Conservation (phyloP, 2,113 vertebrate species). For the Galemys pyrenaicus region DNA sequence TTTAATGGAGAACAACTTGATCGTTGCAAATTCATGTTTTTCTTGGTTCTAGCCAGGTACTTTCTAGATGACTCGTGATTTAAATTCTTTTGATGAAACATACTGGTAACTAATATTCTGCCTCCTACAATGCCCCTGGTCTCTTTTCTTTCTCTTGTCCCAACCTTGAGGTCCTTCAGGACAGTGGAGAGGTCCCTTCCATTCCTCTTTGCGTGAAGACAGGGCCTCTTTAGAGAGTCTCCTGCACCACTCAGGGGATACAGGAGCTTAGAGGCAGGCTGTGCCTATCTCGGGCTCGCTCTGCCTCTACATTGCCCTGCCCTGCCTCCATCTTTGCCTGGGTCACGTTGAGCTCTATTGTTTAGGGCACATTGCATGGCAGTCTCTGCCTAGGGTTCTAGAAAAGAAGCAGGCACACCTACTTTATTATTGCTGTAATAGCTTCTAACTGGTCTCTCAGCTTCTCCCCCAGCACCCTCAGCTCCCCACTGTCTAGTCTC, state of each 20-base stretch:
- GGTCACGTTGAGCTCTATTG: not conserved
- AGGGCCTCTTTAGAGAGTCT: not conserved
- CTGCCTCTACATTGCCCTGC: not conserved
- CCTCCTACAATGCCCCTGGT: not conserved
- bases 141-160: not conserved
- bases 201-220: not conserved
- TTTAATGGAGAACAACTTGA: not conserved
- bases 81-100: not conserved
- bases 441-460: not conserved
- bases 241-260: not conserved
- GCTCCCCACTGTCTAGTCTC: not conserved
- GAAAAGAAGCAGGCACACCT: not conserved
- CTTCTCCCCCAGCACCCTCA: not conserved
- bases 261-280: not conserved
- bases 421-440: not conserved
- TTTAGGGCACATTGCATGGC: not conserved
- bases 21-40: slow-evolving; percentile 1
- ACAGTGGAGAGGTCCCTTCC: not conserved
- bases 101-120: not conserved
- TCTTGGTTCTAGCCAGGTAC: not conserved
- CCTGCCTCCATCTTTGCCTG: not conserved
- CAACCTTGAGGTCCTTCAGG: not conserved
- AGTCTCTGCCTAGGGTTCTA: not conserved
- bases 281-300: not conserved
- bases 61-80: not conserved